A percentile compares a stretch with the other conserved stretches of the same genome.
These are phyloP conservation scores for Lasioglossum vierecki DNA, from an alignment of 2,888 invertebrate genomes.

Conservation along the genomic window DNA sequence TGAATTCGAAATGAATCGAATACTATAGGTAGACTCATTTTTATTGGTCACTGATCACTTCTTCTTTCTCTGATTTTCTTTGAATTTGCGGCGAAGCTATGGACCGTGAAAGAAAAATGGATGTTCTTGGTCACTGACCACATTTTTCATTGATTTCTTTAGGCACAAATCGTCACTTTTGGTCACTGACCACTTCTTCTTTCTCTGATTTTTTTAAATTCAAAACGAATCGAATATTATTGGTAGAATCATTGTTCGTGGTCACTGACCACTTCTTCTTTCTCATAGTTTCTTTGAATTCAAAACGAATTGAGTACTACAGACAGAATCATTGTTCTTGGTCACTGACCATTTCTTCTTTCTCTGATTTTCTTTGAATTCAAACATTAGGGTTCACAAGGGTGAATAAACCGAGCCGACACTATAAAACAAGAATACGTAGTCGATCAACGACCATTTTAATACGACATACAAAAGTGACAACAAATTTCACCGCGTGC, in stretches of 20 bases:
- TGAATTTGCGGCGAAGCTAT: too few relatives aligned
- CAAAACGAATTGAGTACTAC: neutral
- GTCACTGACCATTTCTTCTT: neutral
- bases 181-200: too few relatives aligned
- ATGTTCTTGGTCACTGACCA: too few relatives aligned
- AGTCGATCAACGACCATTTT: conserved; percentile 11
- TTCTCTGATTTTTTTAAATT: too few relatives aligned
- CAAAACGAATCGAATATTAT: too few relatives aligned
- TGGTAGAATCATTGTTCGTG: too few relatives aligned
- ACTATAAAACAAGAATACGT: neutral
- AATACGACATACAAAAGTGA: conserved; percentile 20
- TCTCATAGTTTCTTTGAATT: neutral
- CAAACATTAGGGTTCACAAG: neutral
- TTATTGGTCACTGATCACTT: too few relatives aligned
- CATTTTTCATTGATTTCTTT: too few relatives aligned
- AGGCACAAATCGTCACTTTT: neutral
- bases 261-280: neutral
- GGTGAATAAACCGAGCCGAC: neutral
- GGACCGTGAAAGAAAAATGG: too few relatives aligned
- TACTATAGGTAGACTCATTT: too few relatives aligned
- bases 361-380: neutral
- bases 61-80: too few relatives aligned
- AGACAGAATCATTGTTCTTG: neutral
- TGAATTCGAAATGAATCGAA: neutral
- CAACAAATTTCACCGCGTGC: neutral